phyloP scores from a whole-genome alignment of 2,888 invertebrate genomes.

The Acrobasis consociella region DNA sequence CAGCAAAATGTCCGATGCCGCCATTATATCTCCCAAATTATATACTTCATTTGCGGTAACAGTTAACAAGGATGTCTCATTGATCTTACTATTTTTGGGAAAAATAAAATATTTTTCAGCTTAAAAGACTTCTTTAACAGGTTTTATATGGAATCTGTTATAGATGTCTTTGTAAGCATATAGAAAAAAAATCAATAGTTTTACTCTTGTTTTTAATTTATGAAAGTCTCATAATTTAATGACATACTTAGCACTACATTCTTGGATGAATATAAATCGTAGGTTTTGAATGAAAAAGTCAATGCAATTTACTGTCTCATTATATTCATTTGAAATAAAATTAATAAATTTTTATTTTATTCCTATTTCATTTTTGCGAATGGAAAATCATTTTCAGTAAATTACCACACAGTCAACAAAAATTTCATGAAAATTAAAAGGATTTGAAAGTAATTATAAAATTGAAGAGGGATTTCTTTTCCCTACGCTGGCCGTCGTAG shows the following conservation, averaged over 20 bases:
- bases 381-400: too few species aligned
- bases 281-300: too few species aligned
- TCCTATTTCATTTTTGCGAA: too few species aligned
- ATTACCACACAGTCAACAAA: not conserved
- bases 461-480: conserved; percentile 63
- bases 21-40: conserved; percentile 12
- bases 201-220: not conserved
- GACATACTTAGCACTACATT: too few species aligned
- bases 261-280: too few species aligned
- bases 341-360: too few species aligned
- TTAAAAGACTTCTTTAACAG: not conserved
- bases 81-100: conserved; percentile 5
- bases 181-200: not conserved
- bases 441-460: conserved; percentile 45
- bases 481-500: conserved; percentile 56
- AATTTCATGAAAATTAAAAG: not conserved
- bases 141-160: too few species aligned
- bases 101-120: not conserved
- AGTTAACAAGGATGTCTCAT: conserved; percentile 12
- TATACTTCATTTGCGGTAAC: conserved; percentile 9
- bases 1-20: conserved; percentile 16
- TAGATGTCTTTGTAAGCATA: too few species aligned
- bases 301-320: too few species aligned
- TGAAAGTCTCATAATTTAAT: too few species aligned
- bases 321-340: too few species aligned